Conservation (phyloP, 1,140 invertebrate species). For the Nephila pilipes region DNA sequence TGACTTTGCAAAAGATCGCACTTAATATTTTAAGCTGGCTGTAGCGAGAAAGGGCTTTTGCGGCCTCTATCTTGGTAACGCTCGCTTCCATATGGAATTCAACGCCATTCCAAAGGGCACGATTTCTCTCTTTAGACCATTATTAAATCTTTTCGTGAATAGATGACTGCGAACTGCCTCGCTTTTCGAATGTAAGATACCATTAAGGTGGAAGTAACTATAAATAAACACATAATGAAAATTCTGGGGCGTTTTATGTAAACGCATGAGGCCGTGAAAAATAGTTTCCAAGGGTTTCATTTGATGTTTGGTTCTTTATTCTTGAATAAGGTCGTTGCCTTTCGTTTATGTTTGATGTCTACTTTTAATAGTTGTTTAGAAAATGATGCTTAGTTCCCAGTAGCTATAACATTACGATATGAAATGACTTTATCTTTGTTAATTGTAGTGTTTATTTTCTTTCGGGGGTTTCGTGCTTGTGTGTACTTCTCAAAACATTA, state of each 20-base stretch:
- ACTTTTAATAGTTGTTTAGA: not conserved
- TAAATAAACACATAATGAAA: not conserved
- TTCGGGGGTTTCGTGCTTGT: too few relatives aligned
- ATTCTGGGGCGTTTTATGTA: slow-evolving; percentile 4
- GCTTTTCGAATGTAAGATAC: not conserved
- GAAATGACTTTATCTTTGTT: too few relatives aligned
- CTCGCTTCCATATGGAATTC: not conserved
- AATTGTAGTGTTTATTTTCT: too few relatives aligned
- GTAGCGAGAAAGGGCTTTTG: not conserved
- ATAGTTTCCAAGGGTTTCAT: not conserved
- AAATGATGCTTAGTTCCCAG: too few relatives aligned
- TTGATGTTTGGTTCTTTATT: not conserved
- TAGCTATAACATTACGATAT: too few relatives aligned
- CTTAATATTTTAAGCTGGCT: too few relatives aligned
- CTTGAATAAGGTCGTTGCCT: not conserved
- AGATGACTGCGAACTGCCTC: not conserved
- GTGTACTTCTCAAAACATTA: too few relatives aligned
- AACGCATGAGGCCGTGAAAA: not conserved
- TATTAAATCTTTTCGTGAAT: not conserved
- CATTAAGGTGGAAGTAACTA: not conserved
- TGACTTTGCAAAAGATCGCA: too few relatives aligned
- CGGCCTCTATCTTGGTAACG: not conserved
- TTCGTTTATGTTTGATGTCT: not conserved
- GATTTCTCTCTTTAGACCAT: not conserved
- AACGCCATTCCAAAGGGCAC: not conserved